phyloP scores from a whole-genome alignment of 2,797 vertebrate genomes.

The Pterois miles region DNA sequence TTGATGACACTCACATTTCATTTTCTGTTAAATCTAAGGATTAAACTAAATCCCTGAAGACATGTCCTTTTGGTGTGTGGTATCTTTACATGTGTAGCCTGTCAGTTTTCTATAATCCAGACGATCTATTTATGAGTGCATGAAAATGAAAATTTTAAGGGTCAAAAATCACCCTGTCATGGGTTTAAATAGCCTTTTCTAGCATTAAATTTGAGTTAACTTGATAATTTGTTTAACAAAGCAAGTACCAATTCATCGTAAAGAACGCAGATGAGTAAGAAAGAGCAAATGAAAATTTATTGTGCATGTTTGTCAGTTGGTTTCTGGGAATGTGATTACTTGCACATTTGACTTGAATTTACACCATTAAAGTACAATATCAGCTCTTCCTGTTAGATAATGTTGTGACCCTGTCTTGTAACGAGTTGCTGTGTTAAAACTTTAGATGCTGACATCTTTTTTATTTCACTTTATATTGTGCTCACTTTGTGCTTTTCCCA shows the following conservation, averaged over 20 bases:
- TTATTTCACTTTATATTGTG: neutral
- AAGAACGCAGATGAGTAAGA: neutral
- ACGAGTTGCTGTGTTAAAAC: neutral
- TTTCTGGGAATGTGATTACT: neutral
- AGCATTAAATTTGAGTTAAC: neutral
- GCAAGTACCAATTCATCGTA: neutral
- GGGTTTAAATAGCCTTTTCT: neutral
- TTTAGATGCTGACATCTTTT: neutral
- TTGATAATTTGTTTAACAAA: too few species aligned
- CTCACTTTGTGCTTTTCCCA: neutral
- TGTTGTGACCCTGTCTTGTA: neutral
- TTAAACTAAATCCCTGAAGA: neutral
- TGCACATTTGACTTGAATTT: neutral
- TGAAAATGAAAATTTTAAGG: neutral
- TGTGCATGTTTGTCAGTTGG: too few species aligned
- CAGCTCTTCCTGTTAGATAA: neutral
- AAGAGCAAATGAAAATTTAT: neutral
- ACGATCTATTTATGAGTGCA: neutral
- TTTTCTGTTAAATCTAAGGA: neutral
- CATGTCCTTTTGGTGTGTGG: neutral
- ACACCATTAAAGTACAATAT: neutral
- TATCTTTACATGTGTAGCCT: too few species aligned
- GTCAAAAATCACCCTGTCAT: neutral
- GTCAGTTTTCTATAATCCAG: too few species aligned
- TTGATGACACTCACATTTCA: neutral